These are phyloP conservation scores for Falco naumanni DNA, from an alignment of 2,797 vertebrate species.

Conservation along the genomic window DNA sequence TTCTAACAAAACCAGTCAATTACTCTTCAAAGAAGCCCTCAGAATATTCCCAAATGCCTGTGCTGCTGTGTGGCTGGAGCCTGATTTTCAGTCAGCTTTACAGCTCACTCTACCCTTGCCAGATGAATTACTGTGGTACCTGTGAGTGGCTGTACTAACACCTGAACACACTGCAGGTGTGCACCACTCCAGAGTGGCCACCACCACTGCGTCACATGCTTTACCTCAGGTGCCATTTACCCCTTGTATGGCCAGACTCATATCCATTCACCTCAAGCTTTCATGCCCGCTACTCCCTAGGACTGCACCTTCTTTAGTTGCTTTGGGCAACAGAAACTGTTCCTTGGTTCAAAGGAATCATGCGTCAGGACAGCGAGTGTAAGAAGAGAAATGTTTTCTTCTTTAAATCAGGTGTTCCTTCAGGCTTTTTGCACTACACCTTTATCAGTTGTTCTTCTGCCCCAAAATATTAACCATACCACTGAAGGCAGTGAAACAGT, in stretches of 20 bases:
- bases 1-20: not conserved
- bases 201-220: not conserved
- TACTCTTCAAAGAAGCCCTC: not conserved
- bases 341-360: conserved; percentile 8
- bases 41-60: not conserved
- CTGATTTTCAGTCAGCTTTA: not conserved
- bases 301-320: not conserved
- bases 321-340: conserved; percentile 1
- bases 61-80: not conserved
- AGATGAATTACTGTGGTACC: not conserved
- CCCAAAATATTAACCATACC: not conserved
- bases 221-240: conserved; percentile 34
- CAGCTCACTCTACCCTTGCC: not conserved
- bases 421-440: not conserved
- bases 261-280: not conserved
- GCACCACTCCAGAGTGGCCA: not conserved
- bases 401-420: not conserved
- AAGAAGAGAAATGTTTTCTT: conserved; percentile 4
- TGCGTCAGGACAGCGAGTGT: not conserved
- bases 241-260: not conserved
- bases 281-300: not conserved
- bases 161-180: not conserved
- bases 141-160: not conserved
- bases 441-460: not conserved
- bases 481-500: not conserved